phyloP scores from a whole-genome alignment of 1,140 invertebrate species.

The Heliconius congener region DNA sequence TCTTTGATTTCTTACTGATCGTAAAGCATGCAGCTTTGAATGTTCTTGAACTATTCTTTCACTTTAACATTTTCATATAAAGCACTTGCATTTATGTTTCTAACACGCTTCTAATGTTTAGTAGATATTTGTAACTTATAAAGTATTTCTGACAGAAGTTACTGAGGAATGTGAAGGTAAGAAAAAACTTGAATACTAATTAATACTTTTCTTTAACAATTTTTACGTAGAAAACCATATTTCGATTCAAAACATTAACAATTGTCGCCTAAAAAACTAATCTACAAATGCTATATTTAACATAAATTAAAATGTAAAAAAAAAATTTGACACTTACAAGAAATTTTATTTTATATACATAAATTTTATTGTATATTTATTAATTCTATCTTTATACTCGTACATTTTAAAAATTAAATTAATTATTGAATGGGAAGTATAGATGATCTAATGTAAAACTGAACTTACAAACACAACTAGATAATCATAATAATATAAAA shows the following conservation, averaged over 20 bases:
- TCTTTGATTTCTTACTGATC: slow-evolving; percentile 21
- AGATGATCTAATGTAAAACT: too few relatives aligned
- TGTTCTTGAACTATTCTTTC: slow-evolving; percentile 25
- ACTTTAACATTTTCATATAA: slow-evolving; percentile 32
- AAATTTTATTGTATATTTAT: too few relatives aligned
- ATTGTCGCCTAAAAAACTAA: background rate
- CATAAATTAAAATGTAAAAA: too few relatives aligned
- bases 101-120: slow-evolving; percentile 26
- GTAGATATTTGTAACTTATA: slow-evolving; percentile 29
- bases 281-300: background rate
- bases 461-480: too few relatives aligned
- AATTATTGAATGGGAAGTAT: too few relatives aligned
- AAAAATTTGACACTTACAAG: too few relatives aligned
- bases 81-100: slow-evolving; percentile 23
- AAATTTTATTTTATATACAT: too few relatives aligned
- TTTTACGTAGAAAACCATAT: background rate
- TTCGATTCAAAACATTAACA: background rate
- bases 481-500: too few relatives aligned
- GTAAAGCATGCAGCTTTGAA: slow-evolving; percentile 33
- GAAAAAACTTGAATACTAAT: slow-evolving; percentile 24
- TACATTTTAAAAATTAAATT: too few relatives aligned
- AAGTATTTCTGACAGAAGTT: slow-evolving; percentile 29
- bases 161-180: slow-evolving; percentile 33
- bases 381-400: too few relatives aligned
- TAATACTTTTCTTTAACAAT: background rate